Evolutionary conservation across 2,888 invertebrate genomes (phyloP).

Genomic region (Dusona sp.): DNA sequence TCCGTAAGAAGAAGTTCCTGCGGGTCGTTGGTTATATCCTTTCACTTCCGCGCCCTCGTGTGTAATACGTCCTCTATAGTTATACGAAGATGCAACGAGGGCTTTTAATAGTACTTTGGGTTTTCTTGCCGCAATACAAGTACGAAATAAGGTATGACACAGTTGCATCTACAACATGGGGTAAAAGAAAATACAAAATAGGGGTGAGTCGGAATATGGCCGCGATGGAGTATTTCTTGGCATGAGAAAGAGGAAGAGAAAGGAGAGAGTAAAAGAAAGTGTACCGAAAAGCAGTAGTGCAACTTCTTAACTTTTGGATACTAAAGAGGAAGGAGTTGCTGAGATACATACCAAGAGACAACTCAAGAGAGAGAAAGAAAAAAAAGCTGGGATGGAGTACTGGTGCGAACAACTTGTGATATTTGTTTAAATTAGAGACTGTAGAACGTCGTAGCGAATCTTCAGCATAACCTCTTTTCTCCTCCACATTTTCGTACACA

Average conservation of each 20-base stretch:
- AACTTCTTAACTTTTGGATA: constrained; percentile 44
- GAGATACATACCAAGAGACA: constrained; percentile 26
- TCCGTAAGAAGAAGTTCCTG: constrained; percentile 54
- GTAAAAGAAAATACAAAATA: background rate
- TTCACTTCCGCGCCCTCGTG: constrained; percentile 49
- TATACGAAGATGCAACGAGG: constrained; percentile 6
- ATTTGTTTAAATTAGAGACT: constrained; percentile 73
- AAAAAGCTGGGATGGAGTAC: constrained; percentile 47
- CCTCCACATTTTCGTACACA: constrained; percentile 29
- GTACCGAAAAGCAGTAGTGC: constrained; percentile 32
- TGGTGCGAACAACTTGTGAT: constrained; percentile 72
- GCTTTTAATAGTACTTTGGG: constrained; percentile 59
- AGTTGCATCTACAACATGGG: constrained; percentile 35
- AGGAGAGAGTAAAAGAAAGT: constrained; percentile 15
- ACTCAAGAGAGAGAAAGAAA: constrained; percentile 37
- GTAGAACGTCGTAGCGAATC: constrained; percentile 58
- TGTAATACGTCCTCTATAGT: constrained; percentile 40
- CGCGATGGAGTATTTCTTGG: constrained; percentile 43
- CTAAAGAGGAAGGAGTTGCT: constrained; percentile 41
- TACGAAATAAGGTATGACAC: constrained; percentile 23
- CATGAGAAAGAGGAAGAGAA: background rate
- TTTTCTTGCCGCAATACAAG: constrained; percentile 25
- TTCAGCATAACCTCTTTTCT: constrained; percentile 35
- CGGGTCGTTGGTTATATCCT: constrained; percentile 45
- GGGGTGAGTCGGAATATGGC: constrained; percentile 41